Base-by-base conservation (phyloP, 2,888 invertebrate genomes). In the Nymphalis c-album region DNA sequence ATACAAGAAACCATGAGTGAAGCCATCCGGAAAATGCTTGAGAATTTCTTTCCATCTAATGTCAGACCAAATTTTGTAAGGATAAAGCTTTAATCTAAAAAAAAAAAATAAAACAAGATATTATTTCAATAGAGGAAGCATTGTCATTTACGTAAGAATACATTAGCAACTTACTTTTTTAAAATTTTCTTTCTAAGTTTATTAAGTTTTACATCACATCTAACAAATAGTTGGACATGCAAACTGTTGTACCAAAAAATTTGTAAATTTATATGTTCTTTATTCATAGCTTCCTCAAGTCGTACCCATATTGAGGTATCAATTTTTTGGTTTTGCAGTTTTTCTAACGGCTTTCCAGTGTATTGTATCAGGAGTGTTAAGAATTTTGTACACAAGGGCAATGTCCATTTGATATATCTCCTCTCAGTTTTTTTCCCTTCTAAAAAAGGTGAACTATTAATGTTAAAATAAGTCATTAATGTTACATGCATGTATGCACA, bases 11-110 rank as follows among this genome's bases (percentile, higher is more conserved):
- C 68, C 62, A 60, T 75, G 76, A 51, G 88, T 90, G 65, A 83
- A 80, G 7, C 87, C 90, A 76, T 86, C 86, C 61, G 87, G 82
- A 72, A 87, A 88, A 51, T 83, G 73, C 48, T 76, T 75, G 7
- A 76, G 66, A 26, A 90, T 62, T 61, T 88, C 83, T 73, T 85
- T 86, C 91, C 90, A 90, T 71, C 82, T 75, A 57, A 91, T 88
- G 70, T 91, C 90, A 64, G 78, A 79, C 91, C 90, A 90, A 31
- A 87, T 75, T 76, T 81, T 76, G 69, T 86, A 90, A 2, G 81
- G 67, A 50, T 80, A 81, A 13, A 70, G 71, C 64, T 60, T 76
- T 59, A 90, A 73, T 68, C 89, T 90, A 80, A 69, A 86, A 87
- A 46, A 61, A 20, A 60, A 66, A 22, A 58, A 59, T 7, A 40